A percentile compares a stretch with the other conserved stretches of the same genome.
Evolutionary conservation across 2,113 vertebrate species (phyloP).

Genomic region (Anser cygnoides): DNA sequence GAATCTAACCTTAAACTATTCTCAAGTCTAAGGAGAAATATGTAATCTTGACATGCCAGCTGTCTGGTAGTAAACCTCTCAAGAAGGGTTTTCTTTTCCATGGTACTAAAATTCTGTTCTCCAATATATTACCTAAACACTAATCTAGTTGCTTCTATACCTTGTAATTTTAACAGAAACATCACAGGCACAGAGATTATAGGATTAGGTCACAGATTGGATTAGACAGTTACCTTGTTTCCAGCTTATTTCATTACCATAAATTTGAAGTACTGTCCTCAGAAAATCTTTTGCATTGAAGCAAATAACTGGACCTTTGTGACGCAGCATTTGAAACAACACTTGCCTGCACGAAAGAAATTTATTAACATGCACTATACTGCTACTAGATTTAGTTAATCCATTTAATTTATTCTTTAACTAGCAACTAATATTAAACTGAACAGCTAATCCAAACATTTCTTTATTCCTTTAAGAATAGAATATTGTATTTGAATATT

Average conservation of each 20-base stretch:
- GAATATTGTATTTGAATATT: background rate
- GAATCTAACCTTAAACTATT: background rate
- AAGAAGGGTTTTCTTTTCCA: background rate
- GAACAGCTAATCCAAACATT: background rate
- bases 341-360: constrained; percentile 76
- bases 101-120: background rate
- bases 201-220: background rate
- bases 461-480: background rate
- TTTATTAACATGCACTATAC: background rate
- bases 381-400: background rate
- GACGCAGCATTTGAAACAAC: constrained; percentile 76
- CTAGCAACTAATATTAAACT: background rate
- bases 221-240: constrained; percentile 78
- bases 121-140: background rate
- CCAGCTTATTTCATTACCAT: constrained; percentile 77
- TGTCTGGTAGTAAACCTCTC: background rate
- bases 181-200: background rate
- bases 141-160: background rate
- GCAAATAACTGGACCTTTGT: constrained; percentile 80
- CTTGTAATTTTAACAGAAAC: background rate
- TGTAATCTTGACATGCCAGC: background rate
- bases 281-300: constrained; percentile 93
- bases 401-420: background rate
- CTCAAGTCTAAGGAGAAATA: background rate
- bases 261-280: constrained; percentile 77